Evolutionary conservation across 2,797 vertebrate species (phyloP), one percentile per base, ranked within the genome.

Genomic region (Chelmon rostratus): DNA sequence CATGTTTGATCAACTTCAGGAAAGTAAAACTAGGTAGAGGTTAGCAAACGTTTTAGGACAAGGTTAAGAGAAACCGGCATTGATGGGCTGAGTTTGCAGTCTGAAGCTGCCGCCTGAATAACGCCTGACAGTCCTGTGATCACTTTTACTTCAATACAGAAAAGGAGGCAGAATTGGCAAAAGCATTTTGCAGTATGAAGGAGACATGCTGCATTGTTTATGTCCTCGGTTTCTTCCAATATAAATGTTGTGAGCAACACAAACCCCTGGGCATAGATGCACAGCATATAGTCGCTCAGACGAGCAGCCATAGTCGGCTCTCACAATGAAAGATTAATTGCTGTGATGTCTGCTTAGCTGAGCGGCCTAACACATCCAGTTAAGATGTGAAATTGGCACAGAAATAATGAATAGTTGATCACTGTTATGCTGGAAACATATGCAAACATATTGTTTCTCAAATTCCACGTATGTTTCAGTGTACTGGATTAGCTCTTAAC

Each of bases 311-410:
- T 6, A 28, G 13, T 68, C 19, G n/a, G 44, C 10, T 63, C 64
- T 64, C 52, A 59, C 65, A 54, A 57, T 40, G 5, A 77, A 56
- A 52, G 35, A 68, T 64, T 65, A 10, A 64, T 58, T 52, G 42
- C 62, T n/a, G 58, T 57, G 52, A 63, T 25, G 64, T 54, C 25
- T 58, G 65, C 53, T 31, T 1, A 38, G 59, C 65, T 35, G 8
- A 54, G 58, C 11, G 8, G 16, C 46, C 37, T 12, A 40, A 38
- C 37, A 42, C 12, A 25, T 31, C 11, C 47, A 65, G 75, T 74
- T 70, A 11, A 56, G 56, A 11, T 52, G 13, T 25, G 68, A 68
- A 68, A 59, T n/a, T 25, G 37, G 58, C 54, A 70, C 25, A 25
- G 13, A 64, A 67, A 61, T 54, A 12, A 42, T 40, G 2, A 52